Evolutionary conservation across 92 coral and sea anemone genomes (phyloP).

Genomic region (Parazoanthus atlanticus): DNA sequence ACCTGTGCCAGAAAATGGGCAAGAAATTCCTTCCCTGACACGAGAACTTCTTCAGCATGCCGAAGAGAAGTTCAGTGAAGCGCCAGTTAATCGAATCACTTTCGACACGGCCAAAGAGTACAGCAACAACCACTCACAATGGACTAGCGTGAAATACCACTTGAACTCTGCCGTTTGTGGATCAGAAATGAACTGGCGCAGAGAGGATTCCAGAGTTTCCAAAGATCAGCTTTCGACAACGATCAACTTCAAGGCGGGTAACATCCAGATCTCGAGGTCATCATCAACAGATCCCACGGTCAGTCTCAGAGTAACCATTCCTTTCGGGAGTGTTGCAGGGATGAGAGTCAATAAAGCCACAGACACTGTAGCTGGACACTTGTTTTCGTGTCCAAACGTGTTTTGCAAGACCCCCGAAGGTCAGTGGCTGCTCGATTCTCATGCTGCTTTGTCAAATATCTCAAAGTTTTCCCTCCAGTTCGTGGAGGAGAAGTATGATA

Average conservation of each 20-base stretch:
- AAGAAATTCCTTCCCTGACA: background rate
- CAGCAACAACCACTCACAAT: slow-evolving; percentile 8
- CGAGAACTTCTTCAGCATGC: background rate
- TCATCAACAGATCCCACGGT: background rate
- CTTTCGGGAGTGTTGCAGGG: too few relatives aligned
- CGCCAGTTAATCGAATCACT: slow-evolving; percentile 11
- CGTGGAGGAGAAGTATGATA: too few relatives aligned
- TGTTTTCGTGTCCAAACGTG: too few relatives aligned
- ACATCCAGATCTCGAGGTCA: slow-evolving; percentile 14
- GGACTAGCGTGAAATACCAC: background rate
- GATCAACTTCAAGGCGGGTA: slow-evolving; percentile 7
- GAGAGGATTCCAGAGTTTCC: slow-evolving; percentile 17
- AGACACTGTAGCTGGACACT: too few relatives aligned
- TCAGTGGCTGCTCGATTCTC: too few relatives aligned
- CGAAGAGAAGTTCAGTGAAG: background rate
- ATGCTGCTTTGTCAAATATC: too few relatives aligned
- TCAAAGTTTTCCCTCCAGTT: too few relatives aligned
- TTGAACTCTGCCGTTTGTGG: slow-evolving; percentile 14
- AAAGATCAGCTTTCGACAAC: slow-evolving; percentile 16
- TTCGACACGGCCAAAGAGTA: slow-evolving; percentile 16
- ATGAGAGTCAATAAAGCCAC: too few relatives aligned
- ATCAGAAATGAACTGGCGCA: slow-evolving; percentile 10
- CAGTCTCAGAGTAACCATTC: too few relatives aligned
- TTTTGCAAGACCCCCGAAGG: too few relatives aligned
- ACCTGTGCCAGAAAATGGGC: slow-evolving; percentile 10